Conservation (phyloP, 2,113 vertebrate genomes). For the Paradisaea rubra region DNA sequence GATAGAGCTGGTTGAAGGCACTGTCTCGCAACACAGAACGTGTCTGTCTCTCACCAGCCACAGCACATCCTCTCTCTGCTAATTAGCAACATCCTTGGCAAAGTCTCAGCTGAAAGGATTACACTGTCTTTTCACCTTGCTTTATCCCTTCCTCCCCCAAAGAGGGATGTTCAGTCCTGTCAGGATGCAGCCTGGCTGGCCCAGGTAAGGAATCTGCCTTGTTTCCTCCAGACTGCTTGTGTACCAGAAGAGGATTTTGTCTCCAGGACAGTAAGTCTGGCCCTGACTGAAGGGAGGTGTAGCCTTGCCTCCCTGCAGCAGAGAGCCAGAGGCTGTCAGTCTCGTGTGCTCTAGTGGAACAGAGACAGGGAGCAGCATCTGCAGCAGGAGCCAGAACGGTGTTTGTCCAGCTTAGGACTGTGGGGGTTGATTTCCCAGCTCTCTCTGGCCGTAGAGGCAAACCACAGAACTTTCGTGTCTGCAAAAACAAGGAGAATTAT, state of each 20-base stretch:
- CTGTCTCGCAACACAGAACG: neutral
- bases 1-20: neutral
- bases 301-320: neutral
- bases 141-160: neutral
- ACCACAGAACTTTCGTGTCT: neutral
- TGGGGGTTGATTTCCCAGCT: neutral
- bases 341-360: neutral
- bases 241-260: neutral
- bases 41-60: conserved; percentile 44
- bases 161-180: neutral
- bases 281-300: neutral
- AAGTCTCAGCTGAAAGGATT: conserved; percentile 43
- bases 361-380: neutral
- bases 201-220: neutral
- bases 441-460: neutral
- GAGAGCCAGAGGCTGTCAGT: neutral
- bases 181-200: neutral
- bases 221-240: neutral
- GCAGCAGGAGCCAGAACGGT: neutral
- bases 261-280: neutral
- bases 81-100: conserved; percentile 31
- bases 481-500: neutral
- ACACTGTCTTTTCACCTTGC: conserved; percentile 7
- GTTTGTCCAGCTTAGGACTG: neutral
- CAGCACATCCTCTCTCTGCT: conserved; percentile 6